These are phyloP conservation scores for Linnaemya tessellans DNA, from an alignment of 2,888 invertebrate genomes.

Conservation along the genomic window DNA sequence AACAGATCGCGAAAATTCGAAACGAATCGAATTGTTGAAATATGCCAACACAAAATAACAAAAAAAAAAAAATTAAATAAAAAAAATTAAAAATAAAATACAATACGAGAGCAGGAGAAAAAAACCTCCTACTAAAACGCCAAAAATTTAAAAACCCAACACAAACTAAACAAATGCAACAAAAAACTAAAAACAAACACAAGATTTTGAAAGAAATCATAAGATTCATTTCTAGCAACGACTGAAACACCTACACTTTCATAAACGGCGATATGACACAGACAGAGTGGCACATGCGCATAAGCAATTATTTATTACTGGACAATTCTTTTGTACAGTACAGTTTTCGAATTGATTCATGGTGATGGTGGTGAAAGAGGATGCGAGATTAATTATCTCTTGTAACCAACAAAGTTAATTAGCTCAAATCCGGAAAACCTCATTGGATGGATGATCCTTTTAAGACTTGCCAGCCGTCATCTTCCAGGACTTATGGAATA, in stretches of 20 bases:
- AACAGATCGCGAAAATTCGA: constrained; percentile 35
- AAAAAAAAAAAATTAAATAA: constrained; percentile 1
- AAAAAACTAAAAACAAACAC: constrained; percentile 3
- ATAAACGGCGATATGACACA: background rate
- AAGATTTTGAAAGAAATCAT: constrained; percentile 17
- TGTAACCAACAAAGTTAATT: too few species aligned
- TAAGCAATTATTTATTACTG: background rate
- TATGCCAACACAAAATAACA: constrained; percentile 11
- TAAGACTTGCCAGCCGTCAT: too few species aligned
- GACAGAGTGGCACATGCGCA: background rate
- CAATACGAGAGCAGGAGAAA: background rate
- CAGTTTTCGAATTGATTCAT: too few species aligned
- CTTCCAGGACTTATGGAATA: too few species aligned
- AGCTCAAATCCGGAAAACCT: too few species aligned
- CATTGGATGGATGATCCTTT: too few species aligned
- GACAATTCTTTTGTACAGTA: too few species aligned
- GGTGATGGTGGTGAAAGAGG: too few species aligned
- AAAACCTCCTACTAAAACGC: constrained; percentile 65
- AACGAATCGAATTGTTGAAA: constrained; percentile 56
- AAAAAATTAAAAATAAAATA: too few species aligned
- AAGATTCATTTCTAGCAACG: constrained; percentile 36
- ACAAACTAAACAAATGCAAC: constrained; percentile 34
- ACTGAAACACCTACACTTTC: constrained; percentile 28
- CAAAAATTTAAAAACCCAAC: constrained; percentile 54
- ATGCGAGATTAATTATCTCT: too few species aligned